phyloP scores from a whole-genome alignment of 1,140 invertebrate species.

The Polypedilum vanderplanki region DNA sequence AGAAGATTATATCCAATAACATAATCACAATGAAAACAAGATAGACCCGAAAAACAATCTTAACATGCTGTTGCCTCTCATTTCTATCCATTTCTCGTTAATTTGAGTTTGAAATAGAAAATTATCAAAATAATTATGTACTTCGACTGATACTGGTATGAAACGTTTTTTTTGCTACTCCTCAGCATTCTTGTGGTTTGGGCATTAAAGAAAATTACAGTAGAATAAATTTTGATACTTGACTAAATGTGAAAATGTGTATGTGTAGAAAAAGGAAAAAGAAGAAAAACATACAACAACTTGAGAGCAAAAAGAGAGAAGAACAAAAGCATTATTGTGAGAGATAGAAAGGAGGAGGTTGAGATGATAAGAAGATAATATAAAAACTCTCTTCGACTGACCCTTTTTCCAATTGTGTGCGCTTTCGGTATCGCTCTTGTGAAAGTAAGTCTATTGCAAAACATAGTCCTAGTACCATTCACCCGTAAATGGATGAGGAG shows the following conservation, averaged over 20 bases:
- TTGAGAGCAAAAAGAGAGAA: background rate
- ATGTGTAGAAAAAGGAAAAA: background rate
- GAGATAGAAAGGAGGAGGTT: background rate
- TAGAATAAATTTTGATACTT: background rate
- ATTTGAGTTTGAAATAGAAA: constrained; percentile 19
- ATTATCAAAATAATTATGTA: constrained; percentile 20
- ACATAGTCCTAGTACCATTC: background rate
- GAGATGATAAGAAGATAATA: constrained; percentile 18
- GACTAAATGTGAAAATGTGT: background rate
- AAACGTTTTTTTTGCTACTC: background rate
- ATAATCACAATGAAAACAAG: too few species aligned
- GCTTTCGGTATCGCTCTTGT: background rate
- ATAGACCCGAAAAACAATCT: too few species aligned
- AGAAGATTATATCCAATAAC: too few species aligned
- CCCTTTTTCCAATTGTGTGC: constrained; percentile 10
- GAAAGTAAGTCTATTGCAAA: constrained; percentile 18
- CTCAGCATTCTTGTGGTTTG: background rate
- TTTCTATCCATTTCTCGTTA: constrained; percentile 12
- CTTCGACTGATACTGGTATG: background rate
- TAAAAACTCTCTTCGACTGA: constrained; percentile 11
- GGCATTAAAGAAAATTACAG: constrained; percentile 7
- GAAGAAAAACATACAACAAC: background rate
- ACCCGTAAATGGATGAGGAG: background rate
- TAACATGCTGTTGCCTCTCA: background rate
- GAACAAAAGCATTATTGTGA: background rate